Evolutionary conservation across 2,797 vertebrate genomes (phyloP), one percentile per base, ranked within the genome.

Genomic region (Lophotriccus pileatus): DNA sequence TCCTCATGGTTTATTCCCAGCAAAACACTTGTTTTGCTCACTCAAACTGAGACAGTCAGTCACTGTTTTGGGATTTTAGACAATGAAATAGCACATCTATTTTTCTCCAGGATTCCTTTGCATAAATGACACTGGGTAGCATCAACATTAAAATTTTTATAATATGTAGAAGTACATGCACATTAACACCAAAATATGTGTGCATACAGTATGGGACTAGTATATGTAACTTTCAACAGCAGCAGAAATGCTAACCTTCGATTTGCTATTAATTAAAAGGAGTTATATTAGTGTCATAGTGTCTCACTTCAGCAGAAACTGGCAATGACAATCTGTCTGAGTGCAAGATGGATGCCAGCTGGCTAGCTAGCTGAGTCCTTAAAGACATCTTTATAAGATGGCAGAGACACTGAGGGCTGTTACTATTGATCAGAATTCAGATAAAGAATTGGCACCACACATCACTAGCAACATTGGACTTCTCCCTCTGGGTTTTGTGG

Each of bases 351-450:
- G 81, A 88, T 95, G 77, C 91, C 91, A 93, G 74, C 66, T 90
- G 90, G 58, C 64, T 76, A 44, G 55, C 66, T 75, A 84, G 53
- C 44, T 1, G 1, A 78, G 27, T 84, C 70, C 59, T 91, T 83
- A 93, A 94, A 90, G 76, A 59, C 43, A 67, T 77, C 68, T 94
- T 91, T 95, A 81, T 93, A 89, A 96, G 93, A 94, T 6, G n/a
- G 39, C 62, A 91, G 52, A 95, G 77, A 52, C 83, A 88, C 23
- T 25, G 56, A 90, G 47, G 32, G 36, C 67, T 81, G 63, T 50
- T 89, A 30, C 50, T 91, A 72, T 69, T 93, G 91, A 94, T 94
- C n/a, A 64, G 39, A 84, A 79, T 81, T 92, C 82, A 92, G 68
- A 92, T 79, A 79, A 76, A 89, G 47, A 86, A 91, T 76, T 89